Conservation (phyloP, 2,113 vertebrate genomes). For the Phylloscopus trochiloides region DNA sequence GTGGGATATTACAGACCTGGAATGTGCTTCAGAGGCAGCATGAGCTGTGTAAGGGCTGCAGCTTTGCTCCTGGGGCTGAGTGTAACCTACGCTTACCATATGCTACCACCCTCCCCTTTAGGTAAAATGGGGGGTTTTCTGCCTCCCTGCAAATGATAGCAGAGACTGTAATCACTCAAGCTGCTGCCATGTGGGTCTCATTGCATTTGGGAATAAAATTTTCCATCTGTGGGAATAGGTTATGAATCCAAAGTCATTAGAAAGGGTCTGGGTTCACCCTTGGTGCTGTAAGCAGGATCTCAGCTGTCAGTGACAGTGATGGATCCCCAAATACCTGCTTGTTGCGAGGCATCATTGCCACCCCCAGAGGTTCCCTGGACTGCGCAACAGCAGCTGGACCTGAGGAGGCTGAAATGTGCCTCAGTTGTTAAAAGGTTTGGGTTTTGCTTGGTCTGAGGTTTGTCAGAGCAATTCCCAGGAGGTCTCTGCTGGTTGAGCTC, state of each 20-base stretch:
- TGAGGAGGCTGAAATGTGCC: background rate
- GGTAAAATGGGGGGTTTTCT: background rate
- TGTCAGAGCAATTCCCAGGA: accelerated
- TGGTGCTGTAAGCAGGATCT: background rate
- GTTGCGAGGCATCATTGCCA: background rate
- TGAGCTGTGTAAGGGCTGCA: background rate
- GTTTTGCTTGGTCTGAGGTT: background rate
- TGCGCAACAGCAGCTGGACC: background rate
- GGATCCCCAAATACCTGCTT: background rate
- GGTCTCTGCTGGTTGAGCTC: background rate
- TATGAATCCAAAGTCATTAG: background rate
- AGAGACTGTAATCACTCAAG: background rate
- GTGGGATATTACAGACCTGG: accelerated
- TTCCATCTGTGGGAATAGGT: background rate
- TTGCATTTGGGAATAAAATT: constrained; percentile 1
- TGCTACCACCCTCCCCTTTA: background rate
- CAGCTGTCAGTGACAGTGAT: background rate
- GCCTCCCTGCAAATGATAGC: background rate
- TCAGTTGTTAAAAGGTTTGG: background rate
- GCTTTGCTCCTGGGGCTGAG: background rate
- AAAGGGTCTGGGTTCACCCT: background rate
- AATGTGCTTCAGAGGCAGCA: accelerated
- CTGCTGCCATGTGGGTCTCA: background rate
- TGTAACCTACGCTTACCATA: background rate
- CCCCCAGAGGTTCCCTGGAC: background rate